These are phyloP conservation scores for Acanthaster planci DNA, from an alignment of 35 echinoderm and acorn worm species.

Conservation along the genomic window DNA sequence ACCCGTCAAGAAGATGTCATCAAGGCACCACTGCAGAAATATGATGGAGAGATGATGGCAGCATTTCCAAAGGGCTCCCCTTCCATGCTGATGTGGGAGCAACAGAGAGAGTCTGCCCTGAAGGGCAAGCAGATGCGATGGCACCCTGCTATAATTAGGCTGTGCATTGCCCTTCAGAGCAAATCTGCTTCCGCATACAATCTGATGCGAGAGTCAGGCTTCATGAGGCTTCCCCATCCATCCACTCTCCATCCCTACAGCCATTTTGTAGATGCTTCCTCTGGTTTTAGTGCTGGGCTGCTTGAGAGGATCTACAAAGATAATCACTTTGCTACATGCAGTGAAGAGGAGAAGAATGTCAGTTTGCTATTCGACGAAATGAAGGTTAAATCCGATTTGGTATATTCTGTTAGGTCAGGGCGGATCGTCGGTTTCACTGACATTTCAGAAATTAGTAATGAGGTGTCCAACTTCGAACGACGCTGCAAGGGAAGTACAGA, in stretches of 20 bases:
- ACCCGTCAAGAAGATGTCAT: not conserved
- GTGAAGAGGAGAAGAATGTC: slow-evolving; percentile 30
- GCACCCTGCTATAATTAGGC: slow-evolving; percentile 67
- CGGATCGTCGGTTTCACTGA: slow-evolving; percentile 34
- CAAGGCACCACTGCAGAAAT: not conserved
- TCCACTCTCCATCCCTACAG: slow-evolving; percentile 63
- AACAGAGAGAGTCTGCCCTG: not conserved
- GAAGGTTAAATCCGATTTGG: slow-evolving; percentile 39
- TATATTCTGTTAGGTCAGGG: slow-evolving; percentile 26
- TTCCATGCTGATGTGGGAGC: slow-evolving; percentile 10
- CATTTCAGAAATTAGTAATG: slow-evolving; percentile 23
- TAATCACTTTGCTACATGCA: not conserved
- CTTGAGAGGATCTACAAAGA: slow-evolving; percentile 33
- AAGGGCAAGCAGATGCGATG: slow-evolving; percentile 62
- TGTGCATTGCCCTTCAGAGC: slow-evolving; percentile 58
- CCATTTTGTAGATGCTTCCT: slow-evolving; percentile 11
- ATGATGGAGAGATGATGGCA: not conserved
- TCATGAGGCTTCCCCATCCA: slow-evolving; percentile 51
- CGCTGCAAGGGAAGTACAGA: not conserved
- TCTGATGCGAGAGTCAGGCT: slow-evolving; percentile 44
- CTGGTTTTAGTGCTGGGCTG: slow-evolving; percentile 23
- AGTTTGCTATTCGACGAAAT: slow-evolving; percentile 41
- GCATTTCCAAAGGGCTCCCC: not conserved
- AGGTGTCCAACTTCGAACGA: not conserved
- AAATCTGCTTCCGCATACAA: slow-evolving; percentile 72